Percentiles rank a stretch among this genome's conserved stretches.
Conservation (phyloP, 1,140 invertebrate genomes). For the Trigoniulus corallinus region DNA sequence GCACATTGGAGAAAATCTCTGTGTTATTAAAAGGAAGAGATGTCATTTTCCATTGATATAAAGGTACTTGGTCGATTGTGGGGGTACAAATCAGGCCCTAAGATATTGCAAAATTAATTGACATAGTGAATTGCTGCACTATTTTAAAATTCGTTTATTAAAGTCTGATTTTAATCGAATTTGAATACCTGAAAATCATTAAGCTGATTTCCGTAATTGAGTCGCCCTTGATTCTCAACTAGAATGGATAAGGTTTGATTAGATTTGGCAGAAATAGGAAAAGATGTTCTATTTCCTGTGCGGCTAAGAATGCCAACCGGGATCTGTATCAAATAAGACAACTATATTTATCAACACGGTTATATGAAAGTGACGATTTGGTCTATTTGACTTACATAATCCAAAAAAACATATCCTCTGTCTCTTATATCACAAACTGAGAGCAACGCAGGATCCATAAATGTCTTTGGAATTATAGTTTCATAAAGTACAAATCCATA, state of each 20-base stretch:
- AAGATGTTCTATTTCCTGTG: constrained; percentile 30
- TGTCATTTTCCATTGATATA: constrained; percentile 24
- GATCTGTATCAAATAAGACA: not conserved
- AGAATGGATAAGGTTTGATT: constrained; percentile 44
- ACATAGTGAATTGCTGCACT: not conserved
- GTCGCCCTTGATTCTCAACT: constrained; percentile 65
- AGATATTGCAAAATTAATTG: not conserved
- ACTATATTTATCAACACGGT: not conserved
- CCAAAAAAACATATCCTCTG: constrained; percentile 44
- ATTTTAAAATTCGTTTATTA: no score
- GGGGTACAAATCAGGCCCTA: constrained; percentile 32
- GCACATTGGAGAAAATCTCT: not conserved
- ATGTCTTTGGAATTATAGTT: constrained; percentile 31
- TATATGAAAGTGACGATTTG: not conserved
- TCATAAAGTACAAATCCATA: constrained; percentile 58
- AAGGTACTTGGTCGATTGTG: constrained; percentile 21
- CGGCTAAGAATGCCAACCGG: constrained; percentile 38
- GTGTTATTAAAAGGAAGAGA: constrained; percentile 17
- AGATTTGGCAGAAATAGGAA: constrained; percentile 33
- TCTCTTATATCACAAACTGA: constrained; percentile 42
- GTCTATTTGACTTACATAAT: not conserved
- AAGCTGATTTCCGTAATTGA: constrained; percentile 49
- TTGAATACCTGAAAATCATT: constrained; percentile 33
- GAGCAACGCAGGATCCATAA: constrained; percentile 36
- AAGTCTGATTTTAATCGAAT: not conserved